A percentile compares a stretch with the other conserved stretches of the same genome.
These are phyloP conservation scores for Camelus bactrianus DNA, from an alignment of 2,113 vertebrate species.

Conservation along the genomic window DNA sequence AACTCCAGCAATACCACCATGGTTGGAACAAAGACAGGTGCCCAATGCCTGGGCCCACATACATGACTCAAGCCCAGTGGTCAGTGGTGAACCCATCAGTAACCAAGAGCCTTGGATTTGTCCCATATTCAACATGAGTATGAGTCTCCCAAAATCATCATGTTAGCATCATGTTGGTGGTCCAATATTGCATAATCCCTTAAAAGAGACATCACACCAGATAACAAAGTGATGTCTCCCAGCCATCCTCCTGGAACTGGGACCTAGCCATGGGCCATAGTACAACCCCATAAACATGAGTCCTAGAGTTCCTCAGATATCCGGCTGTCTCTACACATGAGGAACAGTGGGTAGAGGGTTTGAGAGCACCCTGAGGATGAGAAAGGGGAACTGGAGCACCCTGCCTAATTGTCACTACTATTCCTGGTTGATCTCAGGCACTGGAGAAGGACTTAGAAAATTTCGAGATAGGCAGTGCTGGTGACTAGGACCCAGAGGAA, in stretches of 20 bases:
- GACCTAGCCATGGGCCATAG: background rate
- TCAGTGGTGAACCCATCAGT: background rate
- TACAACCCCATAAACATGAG: background rate
- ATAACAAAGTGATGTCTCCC: background rate
- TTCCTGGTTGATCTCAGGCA: background rate
- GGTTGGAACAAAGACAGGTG: background rate
- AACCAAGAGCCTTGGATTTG: background rate
- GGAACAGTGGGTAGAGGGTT: background rate
- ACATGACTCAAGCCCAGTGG: background rate
- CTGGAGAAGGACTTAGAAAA: background rate
- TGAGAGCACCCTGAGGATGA: background rate
- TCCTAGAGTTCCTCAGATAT: background rate
- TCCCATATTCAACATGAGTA: background rate
- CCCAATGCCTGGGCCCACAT: background rate
- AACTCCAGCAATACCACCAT: background rate
- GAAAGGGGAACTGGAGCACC: background rate
- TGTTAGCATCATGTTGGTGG: background rate
- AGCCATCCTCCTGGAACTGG: background rate
- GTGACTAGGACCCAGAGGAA: background rate
- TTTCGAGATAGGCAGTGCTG: background rate
- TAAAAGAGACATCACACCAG: constrained; percentile 13
- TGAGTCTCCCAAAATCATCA: background rate
- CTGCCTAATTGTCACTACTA: background rate
- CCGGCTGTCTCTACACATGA: background rate
- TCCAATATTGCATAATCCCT: background rate